These are phyloP conservation scores for Ennomos fuscantarius DNA, from an alignment of 2,888 invertebrate genomes.

Conservation along the genomic window DNA sequence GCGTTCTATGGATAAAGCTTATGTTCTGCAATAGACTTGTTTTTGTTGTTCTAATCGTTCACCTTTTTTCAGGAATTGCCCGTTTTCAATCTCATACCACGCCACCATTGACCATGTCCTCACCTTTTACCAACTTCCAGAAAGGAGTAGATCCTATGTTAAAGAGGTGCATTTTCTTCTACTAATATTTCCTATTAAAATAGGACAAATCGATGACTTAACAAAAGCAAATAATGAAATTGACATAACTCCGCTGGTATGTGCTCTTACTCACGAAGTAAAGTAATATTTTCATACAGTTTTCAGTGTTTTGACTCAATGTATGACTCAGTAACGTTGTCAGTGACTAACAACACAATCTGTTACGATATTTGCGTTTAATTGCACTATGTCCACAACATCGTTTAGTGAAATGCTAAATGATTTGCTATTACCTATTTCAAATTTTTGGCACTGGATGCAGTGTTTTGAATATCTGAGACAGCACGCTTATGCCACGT, in stretches of 20 bases:
- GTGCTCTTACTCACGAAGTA: conserved; percentile 61
- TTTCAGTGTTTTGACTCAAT: conserved; percentile 74
- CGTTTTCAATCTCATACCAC: no score
- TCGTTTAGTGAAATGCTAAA: conserved; percentile 8
- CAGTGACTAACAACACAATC: conserved; percentile 69
- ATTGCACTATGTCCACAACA: conserved; percentile 19
- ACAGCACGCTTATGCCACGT: conserved; percentile 18
- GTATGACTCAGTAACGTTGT: conserved; percentile 70
- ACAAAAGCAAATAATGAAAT: conserved; percentile 23
- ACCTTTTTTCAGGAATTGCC: no score
- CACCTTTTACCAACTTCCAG: no score
- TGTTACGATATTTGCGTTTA: conserved; percentile 48
- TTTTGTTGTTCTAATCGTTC: no score
- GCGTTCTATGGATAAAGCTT: no score
- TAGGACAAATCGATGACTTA: background rate
- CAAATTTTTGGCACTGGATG: conserved; percentile 21
- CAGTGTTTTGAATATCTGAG: conserved; percentile 12
- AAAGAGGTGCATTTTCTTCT: no score
- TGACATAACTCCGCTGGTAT: conserved; percentile 41
- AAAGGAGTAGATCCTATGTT: no score
- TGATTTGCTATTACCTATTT: conserved; percentile 4
- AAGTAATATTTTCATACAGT: conserved; percentile 55
- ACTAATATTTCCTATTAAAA: background rate
- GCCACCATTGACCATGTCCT: no score
- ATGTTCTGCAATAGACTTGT: no score